These are phyloP conservation scores for Astur gentilis DNA, from an alignment of 2,113 vertebrate species.

Conservation along the genomic window DNA sequence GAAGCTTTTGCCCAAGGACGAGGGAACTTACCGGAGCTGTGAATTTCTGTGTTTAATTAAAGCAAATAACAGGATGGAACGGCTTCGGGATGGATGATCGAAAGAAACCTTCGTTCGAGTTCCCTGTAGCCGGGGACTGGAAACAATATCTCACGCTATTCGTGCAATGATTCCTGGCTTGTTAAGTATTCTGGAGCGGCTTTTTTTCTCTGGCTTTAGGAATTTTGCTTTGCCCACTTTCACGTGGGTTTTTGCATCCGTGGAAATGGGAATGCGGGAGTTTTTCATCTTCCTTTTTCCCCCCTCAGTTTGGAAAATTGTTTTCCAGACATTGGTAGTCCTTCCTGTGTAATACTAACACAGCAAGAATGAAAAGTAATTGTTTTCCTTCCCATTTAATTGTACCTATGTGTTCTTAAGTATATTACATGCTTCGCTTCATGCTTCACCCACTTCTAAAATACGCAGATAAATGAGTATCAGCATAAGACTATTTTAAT, in stretches of 20 bases:
- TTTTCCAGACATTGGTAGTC: background rate
- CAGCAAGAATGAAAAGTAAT: background rate
- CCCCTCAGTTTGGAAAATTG: background rate
- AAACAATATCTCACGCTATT: background rate
- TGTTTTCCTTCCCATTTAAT: slow-evolving; percentile 5
- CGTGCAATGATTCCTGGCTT: background rate
- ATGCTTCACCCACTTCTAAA: slow-evolving; percentile 12
- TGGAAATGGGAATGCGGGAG: background rate
- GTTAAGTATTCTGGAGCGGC: background rate
- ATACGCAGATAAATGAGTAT: background rate
- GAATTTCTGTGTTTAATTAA: background rate
- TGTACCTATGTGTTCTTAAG: slow-evolving; percentile 39
- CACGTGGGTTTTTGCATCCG: background rate
- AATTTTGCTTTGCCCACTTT: background rate
- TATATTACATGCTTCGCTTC: slow-evolving; percentile 7
- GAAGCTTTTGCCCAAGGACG: background rate
- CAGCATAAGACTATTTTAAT: background rate
- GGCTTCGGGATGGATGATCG: background rate
- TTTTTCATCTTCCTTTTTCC: background rate
- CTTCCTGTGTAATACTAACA: too few relatives aligned
- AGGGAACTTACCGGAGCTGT: background rate
- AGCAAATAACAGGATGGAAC: background rate
- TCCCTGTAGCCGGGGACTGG: background rate
- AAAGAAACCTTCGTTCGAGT: background rate
- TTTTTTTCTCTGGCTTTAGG: background rate